Evolutionary conservation across 2,797 vertebrate species (phyloP), one percentile per base, ranked within the genome.

Genomic region (Scolopax bukidnonensis): DNA sequence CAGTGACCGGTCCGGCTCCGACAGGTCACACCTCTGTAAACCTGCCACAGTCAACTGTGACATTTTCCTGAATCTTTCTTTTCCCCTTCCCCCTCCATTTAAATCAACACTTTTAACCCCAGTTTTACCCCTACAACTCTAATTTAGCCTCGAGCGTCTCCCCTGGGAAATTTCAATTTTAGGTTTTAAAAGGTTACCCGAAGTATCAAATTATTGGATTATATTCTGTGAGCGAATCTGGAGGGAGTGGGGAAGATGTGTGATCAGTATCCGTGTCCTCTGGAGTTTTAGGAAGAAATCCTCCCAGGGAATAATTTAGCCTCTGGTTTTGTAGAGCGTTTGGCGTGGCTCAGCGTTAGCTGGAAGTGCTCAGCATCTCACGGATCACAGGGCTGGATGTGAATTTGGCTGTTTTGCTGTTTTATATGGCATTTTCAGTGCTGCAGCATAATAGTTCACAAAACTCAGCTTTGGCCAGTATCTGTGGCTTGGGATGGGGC

Each of bases 321-420:
- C 59, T 30, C 4, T 48, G 53, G 1, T 45, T 56, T 47, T 53
- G 43, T 16, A 5, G 1, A 56, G 56, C 9, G 18, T 74, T 21
- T 54, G 91, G 80, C 70, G 18, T 1, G 0, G 54, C 70, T 77
- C 33, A 2, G 28, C 1, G 38, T 40, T 43, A 47, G 56, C 86
- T 77, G 87, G 54, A 32, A 48, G 47, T 4, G 57, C 80, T 90
- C 80, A 45, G 53, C 74, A 38, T 28, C 57, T 30, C 50, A 6
- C 1, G 4, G 64, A 14, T 17, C 6, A 1, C 0, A 0, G 50
- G 5, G 74, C 65, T 76, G 84, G 74, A n/a, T 21, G 60, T 5
- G 76, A 80, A 17, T 90, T 88, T 32, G 83, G 90, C 82, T 60
- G 9, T 59, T 45, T 16, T 68, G 1, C 51, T 10, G 5, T 2